Base-by-base conservation (phyloP, 2,888 invertebrate species). In the Ganaspis brasiliensis region DNA sequence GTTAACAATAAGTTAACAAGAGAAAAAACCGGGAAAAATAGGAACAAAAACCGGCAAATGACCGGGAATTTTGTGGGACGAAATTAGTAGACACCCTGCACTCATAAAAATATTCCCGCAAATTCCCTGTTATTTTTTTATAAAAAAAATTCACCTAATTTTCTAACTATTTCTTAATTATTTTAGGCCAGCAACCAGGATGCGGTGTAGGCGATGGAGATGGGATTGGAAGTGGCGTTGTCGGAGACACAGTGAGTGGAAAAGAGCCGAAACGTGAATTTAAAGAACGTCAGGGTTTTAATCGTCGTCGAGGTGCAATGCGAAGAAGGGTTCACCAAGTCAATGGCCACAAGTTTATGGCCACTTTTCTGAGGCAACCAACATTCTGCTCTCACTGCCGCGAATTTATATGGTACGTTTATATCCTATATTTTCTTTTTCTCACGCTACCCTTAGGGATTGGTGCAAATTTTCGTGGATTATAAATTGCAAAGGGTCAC, bases 311-410 rank as follows among this genome's bases (percentile, higher is more conserved):
- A 80, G 99, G 99, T 83, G 99, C 99, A 82, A 98, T 99, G 98
- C 95, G 99, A 79, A 95, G 99, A 81, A 95, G 98, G 87, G 98
- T 99, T 87, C 99, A 99, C 93, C 98, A 99, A 94, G 96, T 96
- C 88, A 98, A 97, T 92, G 99, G 99, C 67, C 99, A 99, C 94
- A 99, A 99, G 93, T 99, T 99, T 93, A 99, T 99, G 99, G 99
- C 99, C 84, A 99, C 99, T 83, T 98, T 98, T 93, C 95, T 99
- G 88, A 95, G 98, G 73, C 99, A 99, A 93, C 99, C 99, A 84
- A 99, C 99, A 87, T 99, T 99, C 94, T 99, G 99, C 94, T 98
- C 98, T 90, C 98, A 99, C 93, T 99, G 99, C 93, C 95, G 97
- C 87, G 98, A 99, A 93, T 99, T 99, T 93, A 99, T 99, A 92